Evolutionary conservation across 2,113 vertebrate species (phyloP), one percentile per base, ranked within the genome.

Genomic region (Pluvianellus socialis): DNA sequence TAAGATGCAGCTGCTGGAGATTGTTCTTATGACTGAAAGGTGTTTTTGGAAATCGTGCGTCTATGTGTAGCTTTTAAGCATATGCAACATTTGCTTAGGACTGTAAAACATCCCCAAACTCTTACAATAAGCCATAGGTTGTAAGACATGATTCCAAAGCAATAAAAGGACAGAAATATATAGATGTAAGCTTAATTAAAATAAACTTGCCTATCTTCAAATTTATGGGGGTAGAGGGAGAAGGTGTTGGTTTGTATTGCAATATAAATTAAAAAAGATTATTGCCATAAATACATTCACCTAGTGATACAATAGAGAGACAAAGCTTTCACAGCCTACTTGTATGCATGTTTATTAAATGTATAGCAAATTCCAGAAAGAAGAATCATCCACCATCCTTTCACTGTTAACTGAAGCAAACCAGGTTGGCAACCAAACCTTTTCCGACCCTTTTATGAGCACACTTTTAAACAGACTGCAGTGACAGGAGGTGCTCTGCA

Each of bases 391-490:
- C 35, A 33, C 35, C 40, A 40, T 90, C 20, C 88, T 76, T 65
- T 82, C 50, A 47, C 77, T 80, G 26, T 87, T 95, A 96, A 84
- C 83, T 88, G 77, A 90, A 94, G 77, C 30, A 95, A 56, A 76
- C 50, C 59, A 89, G 18, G 16, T 3, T 86, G 63, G 33, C 72
- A 85, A 50, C 18, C 28, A 83, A 80, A 65, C 17, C 40, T 76
- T 89, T 93, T 82, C 42, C 63, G 56, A 33, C n/a, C 55, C 28
- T 52, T 81, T 71, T 45, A 59, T 28, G 28, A 94, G 88, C 42
- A 70, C 16, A 6, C 75, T 92, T 98, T 94, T 74, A 91, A 96
- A 30, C 79, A 94, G 49, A 71, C 66, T 97, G 61, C 84, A 90
- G 86, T 92, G 92, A 94, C 70, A 94, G 91, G 75, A 96, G 73